phyloP scores from a whole-genome alignment of 1,140 invertebrate genomes.

The Reticulitermes speratus region DNA sequence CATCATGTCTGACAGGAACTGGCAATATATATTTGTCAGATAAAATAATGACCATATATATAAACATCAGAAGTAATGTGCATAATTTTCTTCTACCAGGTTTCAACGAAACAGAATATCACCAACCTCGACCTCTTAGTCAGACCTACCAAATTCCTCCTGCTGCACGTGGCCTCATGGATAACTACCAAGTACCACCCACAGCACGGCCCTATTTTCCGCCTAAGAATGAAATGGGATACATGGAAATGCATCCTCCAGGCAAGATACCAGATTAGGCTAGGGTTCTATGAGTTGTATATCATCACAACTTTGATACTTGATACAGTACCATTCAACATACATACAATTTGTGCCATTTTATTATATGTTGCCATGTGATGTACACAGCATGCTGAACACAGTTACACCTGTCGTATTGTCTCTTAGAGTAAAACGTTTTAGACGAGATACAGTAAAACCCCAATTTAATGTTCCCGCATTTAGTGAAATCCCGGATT shows the following conservation, averaged over 20 bases:
- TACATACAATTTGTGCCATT: too few relatives aligned
- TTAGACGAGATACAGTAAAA: too few relatives aligned
- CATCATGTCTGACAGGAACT: background rate
- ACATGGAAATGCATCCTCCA: conserved; percentile 55
- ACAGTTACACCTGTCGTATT: too few relatives aligned
- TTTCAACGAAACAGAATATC: conserved; percentile 47
- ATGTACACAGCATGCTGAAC: too few relatives aligned
- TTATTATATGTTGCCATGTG: too few relatives aligned
- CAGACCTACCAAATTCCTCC: conserved; percentile 45
- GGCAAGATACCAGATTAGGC: conserved; percentile 41
- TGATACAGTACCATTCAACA: background rate
- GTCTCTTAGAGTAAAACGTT: too few relatives aligned
- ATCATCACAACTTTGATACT: background rate
- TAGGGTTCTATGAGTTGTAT: background rate
- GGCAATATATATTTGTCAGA: too few relatives aligned
- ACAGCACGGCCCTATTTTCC: conserved; percentile 44
- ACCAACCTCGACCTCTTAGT: conserved; percentile 53
- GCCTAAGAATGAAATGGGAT: conserved; percentile 45
- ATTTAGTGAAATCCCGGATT: too few relatives aligned
- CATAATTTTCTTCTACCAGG: background rate
- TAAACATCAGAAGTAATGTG: too few relatives aligned
- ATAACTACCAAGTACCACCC: conserved; percentile 51
- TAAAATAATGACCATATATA: too few relatives aligned
- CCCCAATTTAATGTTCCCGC: too few relatives aligned
- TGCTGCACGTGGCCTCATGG: conserved; percentile 40